Evolutionary conservation across 1,140 invertebrate species (phyloP), one percentile per base, ranked within the genome.

Genomic region (Pseudobourletiella spinata): DNA sequence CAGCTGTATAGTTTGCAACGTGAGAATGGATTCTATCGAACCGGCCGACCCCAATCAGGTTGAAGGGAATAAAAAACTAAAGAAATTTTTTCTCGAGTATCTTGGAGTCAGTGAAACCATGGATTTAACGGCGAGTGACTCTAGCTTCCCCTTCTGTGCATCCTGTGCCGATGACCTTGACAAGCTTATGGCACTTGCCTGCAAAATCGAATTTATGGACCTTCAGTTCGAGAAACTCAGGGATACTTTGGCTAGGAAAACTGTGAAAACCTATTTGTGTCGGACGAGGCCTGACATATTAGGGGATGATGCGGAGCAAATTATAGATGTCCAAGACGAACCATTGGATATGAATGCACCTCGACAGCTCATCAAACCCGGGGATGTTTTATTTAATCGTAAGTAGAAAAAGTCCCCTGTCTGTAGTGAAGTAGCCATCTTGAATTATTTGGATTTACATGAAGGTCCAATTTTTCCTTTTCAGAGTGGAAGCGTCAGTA

Each of bases 121-220:
- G 8, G 32, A 58, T 0, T 28, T 65, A 28, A 11, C n/a, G 4
- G 56, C 56, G 24, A 51, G 58, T 11, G 64, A 66, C 18, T 44
- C 56, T 18, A 32, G 51, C 3, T 62, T 62, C 28, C 59, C 59
- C 0, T 66, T 66, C 54, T 66, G 64, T 25, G 15, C 14, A 8
- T 2, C 1, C 1, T 66, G 64, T 43, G 28, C 57, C 2, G 48
- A 32, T 22, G 64, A 66, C 42, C 16, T 66, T 0, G 57, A 42
- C 18, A 55, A 63, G 48, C 39, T 66, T 30, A 59, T 66, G 56
- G 28, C 14, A 43, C 25, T 66, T 24, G 60, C 55, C 6, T 50
- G 46, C 15, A 66, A 59, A 48, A 66, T 66, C 16, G 64, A 66
- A 28, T 59, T 55, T 42, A 62, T 66, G 64, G 55, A 66, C 35